phyloP scores from a whole-genome alignment of 35 echinoderm and acorn worm species.

The Lytechinus pictus region DNA sequence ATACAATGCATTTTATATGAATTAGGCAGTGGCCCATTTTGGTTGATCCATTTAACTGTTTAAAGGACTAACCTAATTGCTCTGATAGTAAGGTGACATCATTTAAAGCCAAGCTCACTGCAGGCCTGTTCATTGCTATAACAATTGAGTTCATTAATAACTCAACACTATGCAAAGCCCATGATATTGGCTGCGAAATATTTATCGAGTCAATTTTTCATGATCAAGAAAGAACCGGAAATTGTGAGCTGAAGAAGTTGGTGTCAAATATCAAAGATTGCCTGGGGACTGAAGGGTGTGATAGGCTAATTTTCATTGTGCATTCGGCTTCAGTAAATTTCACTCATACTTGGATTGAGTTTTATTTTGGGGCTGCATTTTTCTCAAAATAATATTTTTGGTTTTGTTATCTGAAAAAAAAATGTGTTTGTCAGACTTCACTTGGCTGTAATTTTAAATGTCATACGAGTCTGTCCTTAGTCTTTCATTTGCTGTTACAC shows the following conservation, averaged over 20 bases:
- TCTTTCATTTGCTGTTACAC: too few relatives aligned
- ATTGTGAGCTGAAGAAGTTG: background rate
- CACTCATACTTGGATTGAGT: background rate
- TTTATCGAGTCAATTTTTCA: background rate
- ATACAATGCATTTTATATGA: background rate
- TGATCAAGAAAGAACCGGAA: background rate
- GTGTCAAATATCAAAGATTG: background rate
- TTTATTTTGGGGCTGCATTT: background rate
- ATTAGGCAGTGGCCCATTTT: background rate
- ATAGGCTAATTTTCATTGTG: background rate
- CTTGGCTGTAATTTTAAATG: background rate
- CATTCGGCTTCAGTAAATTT: background rate
- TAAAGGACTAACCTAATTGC: background rate
- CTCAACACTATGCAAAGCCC: background rate
- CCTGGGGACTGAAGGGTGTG: background rate
- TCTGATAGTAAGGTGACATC: background rate
- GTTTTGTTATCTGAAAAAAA: background rate
- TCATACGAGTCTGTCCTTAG: background rate
- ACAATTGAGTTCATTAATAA: background rate
- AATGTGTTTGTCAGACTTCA: background rate
- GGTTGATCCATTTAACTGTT: background rate
- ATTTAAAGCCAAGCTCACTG: background rate
- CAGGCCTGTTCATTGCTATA: background rate
- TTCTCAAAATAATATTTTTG: background rate
- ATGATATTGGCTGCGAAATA: background rate